These are phyloP conservation scores for Caprella mutica DNA, from an alignment of 2,888 invertebrate genomes.

Conservation along the genomic window DNA sequence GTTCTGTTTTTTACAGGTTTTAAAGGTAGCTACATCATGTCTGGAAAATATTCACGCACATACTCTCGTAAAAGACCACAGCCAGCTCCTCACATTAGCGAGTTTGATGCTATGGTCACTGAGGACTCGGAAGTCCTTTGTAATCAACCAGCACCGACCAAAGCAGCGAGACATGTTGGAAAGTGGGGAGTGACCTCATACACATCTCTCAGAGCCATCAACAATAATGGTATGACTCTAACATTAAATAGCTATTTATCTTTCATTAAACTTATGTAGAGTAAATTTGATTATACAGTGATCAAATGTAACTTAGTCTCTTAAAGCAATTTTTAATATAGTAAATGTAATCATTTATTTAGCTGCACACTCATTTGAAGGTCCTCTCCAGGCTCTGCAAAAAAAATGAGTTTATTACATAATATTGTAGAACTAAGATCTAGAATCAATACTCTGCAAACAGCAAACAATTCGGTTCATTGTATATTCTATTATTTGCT, in stretches of 20 bases:
- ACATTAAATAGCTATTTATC: too few relatives aligned
- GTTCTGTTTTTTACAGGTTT: background rate
- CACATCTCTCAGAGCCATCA: conserved; percentile 70
- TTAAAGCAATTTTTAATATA: background rate
- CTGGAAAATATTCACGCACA: conserved; percentile 30
- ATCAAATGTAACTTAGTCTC: too few relatives aligned
- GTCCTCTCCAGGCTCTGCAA: too few relatives aligned
- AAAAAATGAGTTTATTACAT: too few relatives aligned
- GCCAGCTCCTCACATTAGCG: conserved; percentile 29
- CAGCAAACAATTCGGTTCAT: too few relatives aligned
- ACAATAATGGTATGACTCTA: too few relatives aligned
- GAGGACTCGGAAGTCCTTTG: conserved; percentile 23
- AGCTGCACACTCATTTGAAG: background rate
- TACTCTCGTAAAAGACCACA: conserved; percentile 25
- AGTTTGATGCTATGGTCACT: conserved; percentile 31
- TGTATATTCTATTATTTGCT: too few relatives aligned
- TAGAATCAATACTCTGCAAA: too few relatives aligned
- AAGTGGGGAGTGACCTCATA: conserved; percentile 92
- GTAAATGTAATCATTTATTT: background rate
- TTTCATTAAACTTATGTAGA: too few relatives aligned
- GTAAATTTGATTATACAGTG: too few relatives aligned
- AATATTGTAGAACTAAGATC: too few relatives aligned
- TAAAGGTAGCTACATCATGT: conserved; percentile 16
- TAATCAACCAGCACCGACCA: conserved; percentile 52
- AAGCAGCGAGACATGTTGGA: conserved; percentile 80